Conservation (phyloP, 2,888 invertebrate genomes). For the Hypomecis atomaria region DNA sequence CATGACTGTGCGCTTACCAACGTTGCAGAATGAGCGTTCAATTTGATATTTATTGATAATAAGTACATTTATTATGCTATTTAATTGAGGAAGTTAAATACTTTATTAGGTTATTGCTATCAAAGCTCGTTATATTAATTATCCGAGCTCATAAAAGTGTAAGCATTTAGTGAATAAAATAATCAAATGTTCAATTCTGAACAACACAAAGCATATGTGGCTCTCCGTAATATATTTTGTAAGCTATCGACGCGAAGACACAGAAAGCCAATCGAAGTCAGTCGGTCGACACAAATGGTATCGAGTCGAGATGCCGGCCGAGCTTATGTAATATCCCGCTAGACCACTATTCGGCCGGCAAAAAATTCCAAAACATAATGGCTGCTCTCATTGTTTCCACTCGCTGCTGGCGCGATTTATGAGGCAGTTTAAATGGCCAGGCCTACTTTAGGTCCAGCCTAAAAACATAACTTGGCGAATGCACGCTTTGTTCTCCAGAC, state of each 20-base stretch:
- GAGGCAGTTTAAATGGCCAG: slow-evolving; percentile 72
- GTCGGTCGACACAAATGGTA: slow-evolving; percentile 52
- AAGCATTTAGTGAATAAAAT: not conserved
- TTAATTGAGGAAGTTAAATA: slow-evolving; percentile 19
- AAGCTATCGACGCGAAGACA: slow-evolving; percentile 36
- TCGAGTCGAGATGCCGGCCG: slow-evolving; percentile 57
- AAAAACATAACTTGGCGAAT: slow-evolving; percentile 71
- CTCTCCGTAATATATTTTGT: slow-evolving; percentile 5
- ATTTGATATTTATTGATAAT: slow-evolving; percentile 22
- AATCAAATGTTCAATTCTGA: not conserved
- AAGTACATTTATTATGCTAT: slow-evolving; percentile 1
- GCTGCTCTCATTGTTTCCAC: slow-evolving; percentile 74
- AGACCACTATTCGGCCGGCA: slow-evolving; percentile 57
- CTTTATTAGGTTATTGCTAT: slow-evolving; percentile 10
- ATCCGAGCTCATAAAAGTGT: not conserved
- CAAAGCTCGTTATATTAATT: slow-evolving; percentile 1
- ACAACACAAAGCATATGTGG: not conserved
- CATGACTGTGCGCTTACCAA: slow-evolving; percentile 20
- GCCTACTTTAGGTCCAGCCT: slow-evolving; percentile 64
- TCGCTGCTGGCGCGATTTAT: slow-evolving; percentile 72
- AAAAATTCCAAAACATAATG: slow-evolving; percentile 63
- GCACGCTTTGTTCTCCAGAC: slow-evolving; percentile 66
- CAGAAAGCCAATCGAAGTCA: slow-evolving; percentile 51
- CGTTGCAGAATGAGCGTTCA: slow-evolving; percentile 16
- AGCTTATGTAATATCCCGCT: slow-evolving; percentile 67